These are phyloP conservation scores for Triplophysa dalaica DNA, from an alignment of 2,113 vertebrate species.

Conservation along the genomic window DNA sequence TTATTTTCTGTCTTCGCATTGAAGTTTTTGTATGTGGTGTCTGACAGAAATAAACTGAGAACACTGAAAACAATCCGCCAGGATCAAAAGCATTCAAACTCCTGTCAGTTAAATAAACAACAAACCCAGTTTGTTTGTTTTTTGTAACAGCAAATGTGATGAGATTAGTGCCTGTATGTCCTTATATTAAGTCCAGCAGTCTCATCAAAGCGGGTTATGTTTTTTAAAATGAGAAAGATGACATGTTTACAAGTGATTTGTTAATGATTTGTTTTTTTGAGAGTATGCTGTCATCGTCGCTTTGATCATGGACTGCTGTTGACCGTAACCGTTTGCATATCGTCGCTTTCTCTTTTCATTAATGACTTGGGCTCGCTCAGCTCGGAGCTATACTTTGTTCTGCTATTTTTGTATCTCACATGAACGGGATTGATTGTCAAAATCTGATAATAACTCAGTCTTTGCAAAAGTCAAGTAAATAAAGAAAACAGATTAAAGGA, in stretches of 20 bases:
- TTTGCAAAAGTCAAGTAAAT: constrained; percentile 37
- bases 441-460: constrained; percentile 39
- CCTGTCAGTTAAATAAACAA: constrained; percentile 70
- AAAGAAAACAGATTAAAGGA: constrained; percentile 31
- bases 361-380: constrained; percentile 62
- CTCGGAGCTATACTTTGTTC: constrained; percentile 65
- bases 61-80: constrained; percentile 8
- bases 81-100: constrained; percentile 66
- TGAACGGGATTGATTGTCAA: constrained; percentile 67
- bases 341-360: constrained; percentile 65
- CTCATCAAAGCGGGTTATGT: constrained; percentile 62
- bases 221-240: constrained; percentile 69
- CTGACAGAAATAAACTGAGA: constrained; percentile 29
- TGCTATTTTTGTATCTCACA: constrained; percentile 59
- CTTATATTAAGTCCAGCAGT: constrained; percentile 70
- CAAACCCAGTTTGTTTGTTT: constrained; percentile 34
- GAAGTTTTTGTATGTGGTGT: neutral
- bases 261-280: constrained; percentile 67
- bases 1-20: neutral
- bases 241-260: constrained; percentile 67
- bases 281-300: constrained; percentile 50
- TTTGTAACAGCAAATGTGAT: constrained; percentile 69
- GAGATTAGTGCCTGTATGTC: constrained; percentile 68
- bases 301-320: constrained; percentile 66
- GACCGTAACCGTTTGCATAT: constrained; percentile 65